phyloP scores from a whole-genome alignment of 2,797 vertebrate species.

The Darevskia nairensis region DNA sequence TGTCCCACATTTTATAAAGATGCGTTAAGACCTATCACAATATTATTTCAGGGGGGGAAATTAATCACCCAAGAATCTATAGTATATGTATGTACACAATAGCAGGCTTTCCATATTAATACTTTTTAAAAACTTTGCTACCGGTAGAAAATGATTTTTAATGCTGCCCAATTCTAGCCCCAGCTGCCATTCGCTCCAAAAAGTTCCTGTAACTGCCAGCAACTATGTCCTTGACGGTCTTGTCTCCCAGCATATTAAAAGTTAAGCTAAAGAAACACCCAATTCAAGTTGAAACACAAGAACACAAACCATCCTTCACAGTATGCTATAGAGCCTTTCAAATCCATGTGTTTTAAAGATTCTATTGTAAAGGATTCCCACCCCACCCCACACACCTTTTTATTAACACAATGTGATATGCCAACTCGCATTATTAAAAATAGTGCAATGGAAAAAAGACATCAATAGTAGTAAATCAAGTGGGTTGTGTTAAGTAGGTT shows the following conservation, averaged over 20 bases:
- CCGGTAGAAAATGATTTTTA: background rate
- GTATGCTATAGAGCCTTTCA: slow-evolving; percentile 1
- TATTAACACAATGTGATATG: slow-evolving; percentile 25
- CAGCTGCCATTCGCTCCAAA: background rate
- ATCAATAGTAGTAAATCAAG: slow-evolving; percentile 43
- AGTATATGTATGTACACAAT: background rate
- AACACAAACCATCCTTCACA: background rate
- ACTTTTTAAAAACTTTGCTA: background rate
- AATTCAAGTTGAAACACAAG: background rate
- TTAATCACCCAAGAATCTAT: background rate
- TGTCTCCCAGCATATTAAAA: background rate
- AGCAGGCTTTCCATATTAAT: background rate
- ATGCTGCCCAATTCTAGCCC: background rate
- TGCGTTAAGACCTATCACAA: background rate
- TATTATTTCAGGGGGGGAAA: background rate
- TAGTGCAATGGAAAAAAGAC: slow-evolving; percentile 34
- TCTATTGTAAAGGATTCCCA: slow-evolving; percentile 24
- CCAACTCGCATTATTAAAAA: slow-evolving; percentile 39
- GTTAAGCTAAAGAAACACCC: background rate
- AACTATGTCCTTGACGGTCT: background rate
- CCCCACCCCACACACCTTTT: accelerated
- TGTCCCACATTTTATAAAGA: background rate
- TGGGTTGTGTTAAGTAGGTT: slow-evolving; percentile 34
- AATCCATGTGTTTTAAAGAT: slow-evolving; percentile 37
- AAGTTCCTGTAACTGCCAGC: background rate